Evolutionary conservation across 2,888 invertebrate species (phyloP).

Genomic region (Volucella zonaria): DNA sequence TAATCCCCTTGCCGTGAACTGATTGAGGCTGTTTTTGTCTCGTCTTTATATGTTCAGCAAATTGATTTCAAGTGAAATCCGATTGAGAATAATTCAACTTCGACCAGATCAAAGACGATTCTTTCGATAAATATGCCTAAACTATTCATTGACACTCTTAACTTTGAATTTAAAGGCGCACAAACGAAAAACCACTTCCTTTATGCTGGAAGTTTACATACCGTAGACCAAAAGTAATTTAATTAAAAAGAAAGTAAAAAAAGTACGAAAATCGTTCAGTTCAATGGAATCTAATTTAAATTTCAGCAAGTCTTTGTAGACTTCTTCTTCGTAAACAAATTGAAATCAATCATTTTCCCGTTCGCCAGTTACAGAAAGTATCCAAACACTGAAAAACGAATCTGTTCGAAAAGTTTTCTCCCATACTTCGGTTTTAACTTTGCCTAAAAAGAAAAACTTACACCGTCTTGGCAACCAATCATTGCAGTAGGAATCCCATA

Average conservation of each 20-base stretch:
- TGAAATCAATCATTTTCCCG: conserved; percentile 47
- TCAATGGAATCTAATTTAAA: conserved; percentile 45
- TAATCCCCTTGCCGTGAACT: too few relatives aligned
- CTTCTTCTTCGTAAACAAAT: conserved; percentile 23
- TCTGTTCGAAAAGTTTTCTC: conserved; percentile 26
- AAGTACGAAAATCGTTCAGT: background rate
- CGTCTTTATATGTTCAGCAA: too few relatives aligned
- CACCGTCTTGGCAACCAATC: conserved; percentile 11
- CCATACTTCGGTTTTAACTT: conserved; percentile 17
- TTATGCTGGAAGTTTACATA: conserved; percentile 13
- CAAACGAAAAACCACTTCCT: conserved; percentile 13
- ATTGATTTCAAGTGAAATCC: too few relatives aligned
- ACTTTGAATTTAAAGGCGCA: conserved; percentile 7
- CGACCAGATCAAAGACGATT: too few relatives aligned
- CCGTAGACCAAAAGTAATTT: conserved; percentile 1
- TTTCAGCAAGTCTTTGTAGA: conserved; percentile 5
- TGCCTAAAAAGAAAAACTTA: conserved; percentile 7
- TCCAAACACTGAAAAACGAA: background rate
- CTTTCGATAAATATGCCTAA: background rate
- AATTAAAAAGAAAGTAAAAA: conserved; percentile 13
- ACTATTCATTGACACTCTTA: background rate
- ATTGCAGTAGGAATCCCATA: too few relatives aligned
- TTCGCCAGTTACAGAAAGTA: conserved; percentile 29
- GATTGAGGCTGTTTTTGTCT: too few relatives aligned
- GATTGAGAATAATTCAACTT: too few relatives aligned